Evolutionary conservation across 2,888 invertebrate species (phyloP).

Genomic region (Drosophila robusta): DNA sequence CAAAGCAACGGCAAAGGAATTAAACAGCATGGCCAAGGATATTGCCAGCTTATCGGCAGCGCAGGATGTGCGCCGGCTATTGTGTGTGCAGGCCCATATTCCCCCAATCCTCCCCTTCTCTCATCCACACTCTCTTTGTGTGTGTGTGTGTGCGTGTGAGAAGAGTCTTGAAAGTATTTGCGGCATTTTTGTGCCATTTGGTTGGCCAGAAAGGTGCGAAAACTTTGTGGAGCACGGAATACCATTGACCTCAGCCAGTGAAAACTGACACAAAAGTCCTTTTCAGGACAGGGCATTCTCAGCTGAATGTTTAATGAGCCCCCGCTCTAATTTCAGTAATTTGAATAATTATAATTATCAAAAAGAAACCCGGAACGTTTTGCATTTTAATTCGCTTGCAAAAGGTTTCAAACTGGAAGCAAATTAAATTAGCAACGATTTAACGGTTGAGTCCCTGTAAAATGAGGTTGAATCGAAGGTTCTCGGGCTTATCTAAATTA

Average conservation of each 20-base stretch:
- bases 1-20: constrained; percentile 69
- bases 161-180: constrained; percentile 57
- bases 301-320: constrained; percentile 20
- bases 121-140: background rate
- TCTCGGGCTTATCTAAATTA: background rate
- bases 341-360: constrained; percentile 25
- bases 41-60: constrained; percentile 57
- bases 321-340: constrained; percentile 3
- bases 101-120: background rate
- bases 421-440: constrained; percentile 29
- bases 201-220: constrained; percentile 64
- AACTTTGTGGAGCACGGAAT: constrained; percentile 32
- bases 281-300: constrained; percentile 5
- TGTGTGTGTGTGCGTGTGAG: background rate
- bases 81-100: background rate
- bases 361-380: constrained; percentile 4
- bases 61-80: constrained; percentile 28
- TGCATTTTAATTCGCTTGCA: background rate
- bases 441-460: background rate
- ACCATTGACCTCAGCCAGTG: constrained; percentile 39
- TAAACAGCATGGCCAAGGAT: constrained; percentile 65
- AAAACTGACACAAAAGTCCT: constrained; percentile 9
- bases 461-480: background rate
- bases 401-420: background rate
- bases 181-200: constrained; percentile 70